A percentile compares a stretch with the other conserved stretches of the same genome.
phyloP scores from a whole-genome alignment of 2,113 vertebrate genomes.

The Enhydra lutris region DNA sequence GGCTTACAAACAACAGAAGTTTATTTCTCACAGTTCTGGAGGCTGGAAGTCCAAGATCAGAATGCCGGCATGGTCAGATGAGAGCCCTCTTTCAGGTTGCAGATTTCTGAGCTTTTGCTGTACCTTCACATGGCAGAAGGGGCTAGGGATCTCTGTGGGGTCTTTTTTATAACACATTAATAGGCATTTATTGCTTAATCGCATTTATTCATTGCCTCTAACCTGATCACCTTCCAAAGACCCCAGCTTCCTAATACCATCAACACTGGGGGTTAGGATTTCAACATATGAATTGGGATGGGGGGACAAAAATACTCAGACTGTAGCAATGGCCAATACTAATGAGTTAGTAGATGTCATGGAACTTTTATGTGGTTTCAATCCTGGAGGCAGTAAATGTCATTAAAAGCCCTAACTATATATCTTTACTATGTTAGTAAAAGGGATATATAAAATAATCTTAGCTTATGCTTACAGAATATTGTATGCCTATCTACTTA shows the following conservation, averaged over 20 bases:
- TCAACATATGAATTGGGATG: background rate
- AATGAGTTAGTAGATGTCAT: background rate
- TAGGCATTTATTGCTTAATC: background rate
- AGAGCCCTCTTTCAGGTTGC: background rate
- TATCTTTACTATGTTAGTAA: background rate
- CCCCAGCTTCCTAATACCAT: background rate
- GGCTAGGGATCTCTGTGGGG: background rate
- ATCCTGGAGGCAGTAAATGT: background rate
- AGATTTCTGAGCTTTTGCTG: background rate
- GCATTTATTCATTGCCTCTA: background rate
- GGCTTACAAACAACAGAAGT: slow-evolving; percentile 2
- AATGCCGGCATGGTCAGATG: background rate
- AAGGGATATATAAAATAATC: background rate
- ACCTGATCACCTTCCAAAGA: background rate
- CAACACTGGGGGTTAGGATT: background rate
- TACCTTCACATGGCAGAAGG: background rate
- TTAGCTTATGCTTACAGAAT: background rate
- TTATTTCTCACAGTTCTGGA: background rate
- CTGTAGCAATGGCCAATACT: background rate
- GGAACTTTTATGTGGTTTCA: background rate
- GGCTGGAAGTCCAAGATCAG: background rate
- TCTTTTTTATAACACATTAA: background rate
- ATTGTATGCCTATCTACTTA: background rate
- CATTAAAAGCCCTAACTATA: background rate
- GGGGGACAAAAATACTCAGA: background rate